Evolutionary conservation across 2,888 invertebrate genomes (phyloP), one percentile per base, ranked within the genome.

Genomic region (Craniophora ligustri): DNA sequence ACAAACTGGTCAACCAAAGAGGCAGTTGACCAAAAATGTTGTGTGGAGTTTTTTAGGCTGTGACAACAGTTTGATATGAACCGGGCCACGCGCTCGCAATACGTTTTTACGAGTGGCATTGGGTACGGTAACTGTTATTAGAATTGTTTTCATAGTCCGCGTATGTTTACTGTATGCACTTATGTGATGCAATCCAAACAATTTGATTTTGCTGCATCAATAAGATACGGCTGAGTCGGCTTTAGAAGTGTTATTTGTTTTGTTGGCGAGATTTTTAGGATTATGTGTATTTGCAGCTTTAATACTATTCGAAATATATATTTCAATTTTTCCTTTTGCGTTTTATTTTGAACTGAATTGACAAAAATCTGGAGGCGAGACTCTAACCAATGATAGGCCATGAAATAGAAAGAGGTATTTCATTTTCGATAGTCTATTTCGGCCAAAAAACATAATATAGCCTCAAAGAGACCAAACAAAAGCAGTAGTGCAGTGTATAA

Each of bases 31-130:
- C 14, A 18, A 36, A 31, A 30, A 28, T 7, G 2, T 32, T 19
- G n/a, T 6, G n/a, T 4, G 13, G 7, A 19, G 14, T 31, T 26
- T 47, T 44, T 7, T 49, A 54, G 8, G 0, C 67, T 72, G 54
- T 70, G 67, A 10, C 15, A 1, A 4, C 16, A 35, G 26, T 47
- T 55, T 63, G 56, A 55, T 67, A 59, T 44, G 60, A 21, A 60
- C 18, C 42, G 36, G 83, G 79, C 84, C 86, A 77, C 84, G 79
- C 73, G 67, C 72, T 75, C 67, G 85, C 87, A 81, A 87, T 89
- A 88, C 78, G 84, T 87, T 90, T 90, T 90, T 89, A 90, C 80
- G 89, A 83, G 76, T 66, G 64, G 75, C 76, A 80, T 85, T 84
- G 81, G 76, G 75, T 75, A 75, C 39, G 73, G 79, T 82, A 77